phyloP scores from a whole-genome alignment of 2,113 vertebrate species.

The Bostrychus sinensis region DNA sequence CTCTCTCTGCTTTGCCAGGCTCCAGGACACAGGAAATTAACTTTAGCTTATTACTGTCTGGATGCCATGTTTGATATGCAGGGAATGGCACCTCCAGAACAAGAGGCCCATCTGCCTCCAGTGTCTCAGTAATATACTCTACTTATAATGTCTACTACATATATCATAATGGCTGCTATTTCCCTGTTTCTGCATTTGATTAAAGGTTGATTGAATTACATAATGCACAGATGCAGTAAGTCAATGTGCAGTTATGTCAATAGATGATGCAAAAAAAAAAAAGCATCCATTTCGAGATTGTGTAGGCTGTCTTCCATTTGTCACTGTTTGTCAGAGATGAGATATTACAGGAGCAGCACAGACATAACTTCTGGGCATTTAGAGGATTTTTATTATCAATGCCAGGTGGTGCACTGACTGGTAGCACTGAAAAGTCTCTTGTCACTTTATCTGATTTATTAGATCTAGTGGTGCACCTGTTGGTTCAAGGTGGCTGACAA shows the following conservation, averaged over 20 bases:
- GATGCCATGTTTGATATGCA: conserved; percentile 7
- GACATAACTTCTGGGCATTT: conserved; percentile 7
- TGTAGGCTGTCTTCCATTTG: neutral
- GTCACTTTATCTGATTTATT: conserved; percentile 5
- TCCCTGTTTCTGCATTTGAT: neutral
- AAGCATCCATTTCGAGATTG: neutral
- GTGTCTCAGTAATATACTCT: neutral
- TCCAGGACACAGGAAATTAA: conserved; percentile 8
- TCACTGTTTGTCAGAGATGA: conserved; percentile 35
- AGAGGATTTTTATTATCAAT: neutral
- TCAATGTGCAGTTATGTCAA: neutral
- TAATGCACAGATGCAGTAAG: neutral
- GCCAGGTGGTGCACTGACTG: conserved; percentile 10
- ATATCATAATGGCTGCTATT: neutral
- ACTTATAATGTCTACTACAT: neutral
- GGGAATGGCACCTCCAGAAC: neutral
- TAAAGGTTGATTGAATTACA: neutral
- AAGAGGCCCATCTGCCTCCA: neutral
- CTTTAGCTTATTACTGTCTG: neutral
- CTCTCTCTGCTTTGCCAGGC: neutral
- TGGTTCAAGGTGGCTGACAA: conserved; percentile 1
- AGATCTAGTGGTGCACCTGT: neutral
- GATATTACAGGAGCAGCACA: conserved; percentile 8
- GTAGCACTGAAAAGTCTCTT: conserved; percentile 2
- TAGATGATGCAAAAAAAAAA: neutral